Percentiles rank a stretch among this genome's conserved stretches.
Conservation (phyloP, 2,113 vertebrate species). For the Ptyas mucosa region DNA sequence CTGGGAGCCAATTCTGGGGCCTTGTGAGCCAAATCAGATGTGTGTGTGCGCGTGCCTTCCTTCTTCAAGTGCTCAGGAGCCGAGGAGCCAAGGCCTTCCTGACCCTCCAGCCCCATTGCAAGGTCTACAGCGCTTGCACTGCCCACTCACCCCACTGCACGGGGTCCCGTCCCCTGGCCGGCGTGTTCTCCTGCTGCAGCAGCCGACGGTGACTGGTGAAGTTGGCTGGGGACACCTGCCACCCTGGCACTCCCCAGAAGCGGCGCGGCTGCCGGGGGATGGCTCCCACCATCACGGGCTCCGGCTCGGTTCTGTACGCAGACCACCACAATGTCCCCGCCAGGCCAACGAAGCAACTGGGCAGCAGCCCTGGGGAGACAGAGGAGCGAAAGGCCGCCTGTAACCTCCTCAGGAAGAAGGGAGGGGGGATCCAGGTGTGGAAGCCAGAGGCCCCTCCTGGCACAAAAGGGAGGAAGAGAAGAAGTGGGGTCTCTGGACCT, state of each 20-base stretch:
- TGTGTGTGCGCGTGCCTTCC: not conserved
- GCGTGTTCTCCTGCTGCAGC: not conserved
- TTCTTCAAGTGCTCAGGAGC: not conserved
- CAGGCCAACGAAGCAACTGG: conserved; percentile 28
- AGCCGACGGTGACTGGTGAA: conserved; percentile 40
- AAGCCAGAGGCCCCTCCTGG: not conserved
- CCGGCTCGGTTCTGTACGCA: not conserved
- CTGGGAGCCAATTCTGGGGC: not conserved
- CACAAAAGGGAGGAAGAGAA: not conserved
- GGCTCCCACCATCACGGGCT: conserved; percentile 66
- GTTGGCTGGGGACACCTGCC: conserved; percentile 53
- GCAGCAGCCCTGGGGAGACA: not conserved
- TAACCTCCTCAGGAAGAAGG: no score
- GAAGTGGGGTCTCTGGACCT: not conserved
- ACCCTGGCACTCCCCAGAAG: conserved; percentile 58
- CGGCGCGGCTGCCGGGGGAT: conserved; percentile 57
- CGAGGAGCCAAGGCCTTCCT: no score
- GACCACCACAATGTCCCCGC: not conserved
- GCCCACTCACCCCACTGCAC: conserved; percentile 46
- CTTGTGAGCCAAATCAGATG: not conserved
- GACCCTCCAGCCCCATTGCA: not conserved
- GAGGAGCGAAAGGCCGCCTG: not conserved
- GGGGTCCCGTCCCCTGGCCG: not conserved
- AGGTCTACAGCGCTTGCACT: not conserved
- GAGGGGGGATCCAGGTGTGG: not conserved